phyloP scores from a whole-genome alignment of 2,797 vertebrate species.

The Spinus pinus region DNA sequence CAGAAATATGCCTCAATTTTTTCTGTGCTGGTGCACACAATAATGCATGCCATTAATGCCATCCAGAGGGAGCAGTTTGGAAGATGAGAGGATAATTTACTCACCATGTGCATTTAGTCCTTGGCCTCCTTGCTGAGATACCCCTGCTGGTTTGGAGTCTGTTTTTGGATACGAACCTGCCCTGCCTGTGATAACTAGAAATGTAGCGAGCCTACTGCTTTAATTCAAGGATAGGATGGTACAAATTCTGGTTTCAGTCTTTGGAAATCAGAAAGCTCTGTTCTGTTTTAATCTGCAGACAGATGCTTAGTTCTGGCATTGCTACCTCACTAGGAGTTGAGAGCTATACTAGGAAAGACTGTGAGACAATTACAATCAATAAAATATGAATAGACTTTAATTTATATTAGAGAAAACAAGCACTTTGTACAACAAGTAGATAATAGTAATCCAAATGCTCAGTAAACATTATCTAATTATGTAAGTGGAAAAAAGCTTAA shows the following conservation, averaged over 20 bases:
- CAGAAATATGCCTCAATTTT: background rate
- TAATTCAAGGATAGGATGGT: background rate
- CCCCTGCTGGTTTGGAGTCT: conserved; percentile 28
- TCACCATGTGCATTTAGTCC: background rate
- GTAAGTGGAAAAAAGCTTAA: background rate
- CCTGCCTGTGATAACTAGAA: background rate
- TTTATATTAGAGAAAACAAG: background rate
- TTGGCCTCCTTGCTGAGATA: background rate
- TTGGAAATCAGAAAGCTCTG: background rate
- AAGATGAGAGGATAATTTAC: conserved; percentile 39
- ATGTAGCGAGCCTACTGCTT: background rate
- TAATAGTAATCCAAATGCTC: background rate
- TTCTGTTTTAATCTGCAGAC: background rate
- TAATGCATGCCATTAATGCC: background rate
- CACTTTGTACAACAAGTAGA: background rate
- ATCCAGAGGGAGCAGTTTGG: background rate
- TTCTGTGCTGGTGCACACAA: conserved; percentile 6
- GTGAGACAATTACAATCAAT: background rate
- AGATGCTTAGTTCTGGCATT: background rate
- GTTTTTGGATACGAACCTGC: background rate
- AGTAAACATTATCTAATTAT: background rate
- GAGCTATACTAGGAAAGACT: background rate
- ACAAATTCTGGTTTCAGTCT: background rate
- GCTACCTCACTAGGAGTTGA: background rate
- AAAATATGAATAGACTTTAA: background rate